Conservation (phyloP, 30 jellyfish, hydroid and myxozoan species). For the Morbakka virulenta region DNA sequence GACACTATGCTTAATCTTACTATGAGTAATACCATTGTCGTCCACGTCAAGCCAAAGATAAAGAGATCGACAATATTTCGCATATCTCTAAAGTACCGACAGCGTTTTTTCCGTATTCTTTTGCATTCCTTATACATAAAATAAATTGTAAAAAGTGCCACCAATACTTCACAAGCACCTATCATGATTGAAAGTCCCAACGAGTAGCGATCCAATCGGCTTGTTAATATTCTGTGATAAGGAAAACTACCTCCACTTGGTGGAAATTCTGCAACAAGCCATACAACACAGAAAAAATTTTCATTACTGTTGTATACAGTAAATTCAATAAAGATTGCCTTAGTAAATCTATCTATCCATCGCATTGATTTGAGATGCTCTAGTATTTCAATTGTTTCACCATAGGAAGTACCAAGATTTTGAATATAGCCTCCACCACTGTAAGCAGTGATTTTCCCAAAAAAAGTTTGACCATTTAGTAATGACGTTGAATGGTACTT, state of each 20-base stretch:
- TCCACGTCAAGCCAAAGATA: conserved; percentile 37
- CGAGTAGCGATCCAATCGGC: conserved; percentile 73
- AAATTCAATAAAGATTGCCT: conserved; percentile 74
- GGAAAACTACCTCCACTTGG: conserved; percentile 65
- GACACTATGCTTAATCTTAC: conserved; percentile 62
- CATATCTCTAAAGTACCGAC: conserved; percentile 24
- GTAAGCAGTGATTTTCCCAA: conserved; percentile 27
- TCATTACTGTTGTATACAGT: conserved; percentile 68
- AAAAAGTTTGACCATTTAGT: conserved; percentile 12
- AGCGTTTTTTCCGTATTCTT: conserved; percentile 17
- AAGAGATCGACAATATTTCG: conserved; percentile 50
- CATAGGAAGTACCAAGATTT: conserved; percentile 34
- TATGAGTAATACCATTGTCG: conserved; percentile 49
- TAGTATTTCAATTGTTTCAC: conserved; percentile 18
- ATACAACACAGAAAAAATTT: conserved; percentile 62
- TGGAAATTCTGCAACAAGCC: conserved; percentile 37
- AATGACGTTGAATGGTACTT: conserved; percentile 7
- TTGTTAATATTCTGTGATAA: conserved; percentile 17
- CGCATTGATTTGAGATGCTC: conserved; percentile 16
- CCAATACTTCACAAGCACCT: conserved; percentile 72
- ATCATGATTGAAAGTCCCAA: conserved; percentile 44
- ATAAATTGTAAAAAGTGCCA: conserved; percentile 43
- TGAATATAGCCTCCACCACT: conserved; percentile 77
- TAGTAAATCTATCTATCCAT: conserved; percentile 69
- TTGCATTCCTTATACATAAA: conserved; percentile 54